These are phyloP conservation scores for Drosophila nr. fundita DNA, from an alignment of 2,888 invertebrate genomes.

Conservation along the genomic window DNA sequence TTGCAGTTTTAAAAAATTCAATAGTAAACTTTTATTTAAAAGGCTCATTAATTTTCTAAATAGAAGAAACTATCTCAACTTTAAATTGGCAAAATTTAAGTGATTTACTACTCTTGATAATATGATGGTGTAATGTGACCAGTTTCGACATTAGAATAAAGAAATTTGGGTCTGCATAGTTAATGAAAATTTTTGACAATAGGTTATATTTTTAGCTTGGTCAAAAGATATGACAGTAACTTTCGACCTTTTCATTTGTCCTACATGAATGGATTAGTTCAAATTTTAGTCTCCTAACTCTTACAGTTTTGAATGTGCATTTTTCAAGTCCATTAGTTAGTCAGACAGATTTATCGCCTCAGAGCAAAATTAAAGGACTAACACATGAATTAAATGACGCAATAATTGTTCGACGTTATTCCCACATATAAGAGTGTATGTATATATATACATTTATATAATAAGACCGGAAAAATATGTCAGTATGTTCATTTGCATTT, in stretches of 20 bases:
- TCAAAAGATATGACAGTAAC: not conserved
- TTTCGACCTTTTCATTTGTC: not conserved
- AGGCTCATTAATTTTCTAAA: not conserved
- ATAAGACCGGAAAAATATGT: not conserved
- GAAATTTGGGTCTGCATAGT: not conserved
- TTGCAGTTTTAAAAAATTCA: not conserved
- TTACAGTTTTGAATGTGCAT: not conserved
- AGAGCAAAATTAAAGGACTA: not conserved
- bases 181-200: not conserved
- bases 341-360: not conserved
- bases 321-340: not conserved
- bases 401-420: not conserved
- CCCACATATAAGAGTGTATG: too few species aligned
- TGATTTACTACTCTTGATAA: not conserved
- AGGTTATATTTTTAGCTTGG: rapidly evolving
- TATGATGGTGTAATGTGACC: not conserved
- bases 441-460: too few species aligned
- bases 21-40: not conserved
- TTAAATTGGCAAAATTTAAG: not conserved
- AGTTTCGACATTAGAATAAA: not conserved
- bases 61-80: not conserved
- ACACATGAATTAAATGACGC: not conserved
- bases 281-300: not conserved
- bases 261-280: not conserved
- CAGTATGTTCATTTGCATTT: slow-evolving; percentile 29